These are phyloP conservation scores for Solen grandis DNA, from an alignment of 1,140 invertebrate genomes.

Conservation along the genomic window DNA sequence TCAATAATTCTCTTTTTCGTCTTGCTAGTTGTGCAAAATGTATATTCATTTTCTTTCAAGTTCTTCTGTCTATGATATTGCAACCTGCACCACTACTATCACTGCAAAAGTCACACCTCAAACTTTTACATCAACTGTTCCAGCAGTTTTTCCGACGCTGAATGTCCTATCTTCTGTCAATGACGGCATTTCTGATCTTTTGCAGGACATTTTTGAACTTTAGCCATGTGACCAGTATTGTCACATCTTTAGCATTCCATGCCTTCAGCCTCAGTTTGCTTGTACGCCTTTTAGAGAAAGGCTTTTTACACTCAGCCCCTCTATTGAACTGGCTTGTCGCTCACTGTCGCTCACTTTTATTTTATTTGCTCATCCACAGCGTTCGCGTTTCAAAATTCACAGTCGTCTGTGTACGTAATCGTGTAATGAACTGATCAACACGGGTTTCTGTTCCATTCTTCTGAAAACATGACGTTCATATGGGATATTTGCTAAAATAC, in stretches of 20 bases:
- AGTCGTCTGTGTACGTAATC: background rate
- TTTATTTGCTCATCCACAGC: constrained; percentile 11
- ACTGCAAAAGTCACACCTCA: background rate
- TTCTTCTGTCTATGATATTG: constrained; percentile 7
- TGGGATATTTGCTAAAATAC: too few relatives aligned
- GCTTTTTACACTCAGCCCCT: background rate
- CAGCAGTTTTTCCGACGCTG: background rate
- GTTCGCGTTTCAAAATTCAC: constrained; percentile 5
- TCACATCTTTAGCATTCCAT: too few relatives aligned
- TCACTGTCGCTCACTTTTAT: background rate
- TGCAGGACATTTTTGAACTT: background rate
- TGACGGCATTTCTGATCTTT: background rate
- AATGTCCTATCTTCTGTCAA: background rate
- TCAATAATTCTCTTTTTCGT: background rate
- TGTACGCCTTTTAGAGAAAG: background rate
- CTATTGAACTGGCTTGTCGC: background rate
- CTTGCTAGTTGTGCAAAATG: background rate
- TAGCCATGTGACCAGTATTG: background rate
- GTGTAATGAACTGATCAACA: constrained; percentile 15
- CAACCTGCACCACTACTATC: background rate
- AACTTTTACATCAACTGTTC: background rate
- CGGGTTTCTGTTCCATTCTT: background rate
- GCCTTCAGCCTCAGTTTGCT: background rate
- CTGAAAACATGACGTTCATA: constrained; percentile 16
- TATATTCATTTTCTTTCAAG: background rate